A percentile compares a stretch with the other conserved stretches of the same genome.
Evolutionary conservation across 2,888 invertebrate genomes (phyloP).

Genomic region (Agrypnus murinus): DNA sequence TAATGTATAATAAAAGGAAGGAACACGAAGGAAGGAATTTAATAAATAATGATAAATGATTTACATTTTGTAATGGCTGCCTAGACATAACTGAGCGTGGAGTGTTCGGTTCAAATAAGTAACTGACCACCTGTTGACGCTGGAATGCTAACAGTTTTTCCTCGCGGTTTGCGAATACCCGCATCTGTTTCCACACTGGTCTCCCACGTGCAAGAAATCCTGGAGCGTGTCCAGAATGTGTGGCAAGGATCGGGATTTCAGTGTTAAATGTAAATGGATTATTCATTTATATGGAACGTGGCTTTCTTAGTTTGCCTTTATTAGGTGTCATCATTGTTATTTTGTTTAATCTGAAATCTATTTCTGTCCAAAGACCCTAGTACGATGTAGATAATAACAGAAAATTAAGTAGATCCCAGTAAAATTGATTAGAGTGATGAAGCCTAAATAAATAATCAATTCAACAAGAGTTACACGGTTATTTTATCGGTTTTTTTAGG

Average conservation of each 20-base stretch:
- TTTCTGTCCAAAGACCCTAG: too few species aligned
- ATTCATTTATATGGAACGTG: conserved; percentile 31
- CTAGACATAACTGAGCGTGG: conserved; percentile 42
- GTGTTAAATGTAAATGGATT: conserved; percentile 48
- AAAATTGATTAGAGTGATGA: too few species aligned
- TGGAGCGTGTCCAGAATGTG: conserved; percentile 53
- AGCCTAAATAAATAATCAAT: too few species aligned
- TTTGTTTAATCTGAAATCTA: too few species aligned
- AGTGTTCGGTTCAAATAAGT: conserved; percentile 50
- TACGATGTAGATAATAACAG: too few species aligned
- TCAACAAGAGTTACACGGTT: too few species aligned
- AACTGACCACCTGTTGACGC: conserved; percentile 56
- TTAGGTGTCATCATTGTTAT: too few species aligned
- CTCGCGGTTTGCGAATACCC: conserved; percentile 49
- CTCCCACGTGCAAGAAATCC: conserved; percentile 52
- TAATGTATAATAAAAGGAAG: not conserved
- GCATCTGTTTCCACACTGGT: conserved; percentile 50
- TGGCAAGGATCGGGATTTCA: conserved; percentile 42
- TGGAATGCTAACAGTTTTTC: conserved; percentile 51
- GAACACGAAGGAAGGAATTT: not conserved
- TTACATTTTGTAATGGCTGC: conserved; percentile 39
- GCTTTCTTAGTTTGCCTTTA: not conserved
- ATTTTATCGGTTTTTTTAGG: too few species aligned
- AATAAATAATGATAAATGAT: conserved; percentile 39
- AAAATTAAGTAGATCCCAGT: too few species aligned